phyloP scores from a whole-genome alignment of 2,113 vertebrate genomes.

The Nothobranchius furzeri region DNA sequence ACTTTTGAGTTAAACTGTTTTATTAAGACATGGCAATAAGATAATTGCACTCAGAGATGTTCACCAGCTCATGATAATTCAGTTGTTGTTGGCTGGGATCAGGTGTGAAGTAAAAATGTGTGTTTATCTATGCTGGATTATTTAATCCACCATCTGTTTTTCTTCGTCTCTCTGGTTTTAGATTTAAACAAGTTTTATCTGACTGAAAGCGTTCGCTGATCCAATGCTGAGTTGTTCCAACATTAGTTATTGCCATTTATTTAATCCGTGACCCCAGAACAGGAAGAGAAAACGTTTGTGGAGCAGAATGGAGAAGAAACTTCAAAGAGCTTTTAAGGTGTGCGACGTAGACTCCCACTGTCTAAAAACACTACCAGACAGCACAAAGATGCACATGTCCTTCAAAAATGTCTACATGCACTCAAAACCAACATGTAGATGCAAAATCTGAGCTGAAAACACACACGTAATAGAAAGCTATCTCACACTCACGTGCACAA shows the following conservation, averaged over 20 bases:
- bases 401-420: neutral
- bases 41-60: no score
- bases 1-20: no score
- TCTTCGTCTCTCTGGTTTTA: conserved; percentile 5
- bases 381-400: neutral
- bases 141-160: neutral
- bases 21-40: no score
- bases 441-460: conserved; percentile 20
- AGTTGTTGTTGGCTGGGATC: no score
- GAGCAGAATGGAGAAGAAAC: conserved; percentile 52
- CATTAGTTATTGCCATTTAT: conserved; percentile 45
- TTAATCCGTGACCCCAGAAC: conserved; percentile 48
- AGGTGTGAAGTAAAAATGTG: neutral
- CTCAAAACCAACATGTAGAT: conserved; percentile 23
- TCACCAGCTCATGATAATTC: no score
- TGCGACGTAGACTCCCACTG: conserved; percentile 36
- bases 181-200: conserved; percentile 15
- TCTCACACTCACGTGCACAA: conserved; percentile 20
- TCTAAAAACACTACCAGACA: conserved; percentile 8
- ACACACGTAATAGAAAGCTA: conserved; percentile 9
- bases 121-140: neutral
- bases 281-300: conserved; percentile 43
- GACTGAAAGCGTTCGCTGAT: conserved; percentile 5
- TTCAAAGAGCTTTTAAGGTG: conserved; percentile 69
- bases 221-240: neutral